Conservation (phyloP, 2,888 invertebrate species). For the Caenorhabditis wallacei region DNA sequence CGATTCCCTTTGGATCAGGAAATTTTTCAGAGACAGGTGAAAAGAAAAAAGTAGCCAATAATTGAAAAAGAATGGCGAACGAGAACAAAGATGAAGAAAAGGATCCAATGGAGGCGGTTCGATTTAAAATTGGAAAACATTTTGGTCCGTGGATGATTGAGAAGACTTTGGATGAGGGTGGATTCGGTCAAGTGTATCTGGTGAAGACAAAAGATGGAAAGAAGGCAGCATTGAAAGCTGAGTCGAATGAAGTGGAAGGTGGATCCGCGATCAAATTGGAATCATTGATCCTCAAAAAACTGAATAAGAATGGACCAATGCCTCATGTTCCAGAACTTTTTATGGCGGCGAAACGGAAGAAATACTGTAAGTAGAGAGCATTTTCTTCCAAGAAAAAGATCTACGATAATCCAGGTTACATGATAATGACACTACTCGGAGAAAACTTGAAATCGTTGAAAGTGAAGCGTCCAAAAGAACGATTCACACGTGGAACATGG, state of each 20-base stretch:
- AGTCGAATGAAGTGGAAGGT: conserved; percentile 78
- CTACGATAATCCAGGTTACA: conserved; percentile 66
- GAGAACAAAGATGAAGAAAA: conserved; percentile 51
- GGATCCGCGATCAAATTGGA: conserved; percentile 80
- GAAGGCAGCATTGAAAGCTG: conserved; percentile 77
- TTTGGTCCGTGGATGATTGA: conserved; percentile 74
- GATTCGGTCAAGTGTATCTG: conserved; percentile 76
- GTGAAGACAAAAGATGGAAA: conserved; percentile 43
- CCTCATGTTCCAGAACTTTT: conserved; percentile 73
- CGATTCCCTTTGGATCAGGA: too few relatives aligned
- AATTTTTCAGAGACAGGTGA: conserved; percentile 7
- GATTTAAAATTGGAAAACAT: conserved; percentile 47
- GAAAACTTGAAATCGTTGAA: conserved; percentile 73
- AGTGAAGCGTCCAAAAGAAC: conserved; percentile 49
- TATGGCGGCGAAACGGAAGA: conserved; percentile 75
- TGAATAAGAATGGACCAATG: conserved; percentile 69
- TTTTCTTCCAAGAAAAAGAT: not conserved
- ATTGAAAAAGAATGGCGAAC: conserved; percentile 38
- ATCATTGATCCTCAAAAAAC: conserved; percentile 66
- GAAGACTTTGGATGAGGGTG: conserved; percentile 76
- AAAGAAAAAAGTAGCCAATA: conserved; percentile 39
- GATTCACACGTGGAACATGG: conserved; percentile 72
- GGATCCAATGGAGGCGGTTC: conserved; percentile 61
- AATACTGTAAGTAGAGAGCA: conserved; percentile 54
- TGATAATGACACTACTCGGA: conserved; percentile 78